These are phyloP conservation scores for Acleris emargana DNA, from an alignment of 2,888 invertebrate species.

Conservation along the genomic window DNA sequence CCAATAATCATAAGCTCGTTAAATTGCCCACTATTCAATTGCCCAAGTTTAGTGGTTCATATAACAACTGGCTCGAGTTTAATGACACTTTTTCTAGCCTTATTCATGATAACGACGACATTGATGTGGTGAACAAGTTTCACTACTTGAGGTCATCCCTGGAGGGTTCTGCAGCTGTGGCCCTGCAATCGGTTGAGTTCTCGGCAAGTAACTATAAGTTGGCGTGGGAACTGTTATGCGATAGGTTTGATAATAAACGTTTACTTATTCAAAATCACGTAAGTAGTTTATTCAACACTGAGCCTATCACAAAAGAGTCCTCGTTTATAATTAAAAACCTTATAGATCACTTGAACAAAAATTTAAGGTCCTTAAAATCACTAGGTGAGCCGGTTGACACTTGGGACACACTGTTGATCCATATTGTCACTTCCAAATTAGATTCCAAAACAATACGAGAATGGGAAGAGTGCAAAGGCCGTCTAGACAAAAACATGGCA, in stretches of 20 bases:
- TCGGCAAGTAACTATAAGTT: not conserved
- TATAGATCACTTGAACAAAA: not conserved
- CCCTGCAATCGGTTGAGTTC: not conserved
- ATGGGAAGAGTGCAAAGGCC: constrained; percentile 5
- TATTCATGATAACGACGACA: not conserved
- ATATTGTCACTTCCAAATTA: not conserved
- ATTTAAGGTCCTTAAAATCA: not conserved
- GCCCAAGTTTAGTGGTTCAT: not conserved
- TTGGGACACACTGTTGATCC: not conserved
- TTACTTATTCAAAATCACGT: not conserved
- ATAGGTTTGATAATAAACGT: not conserved
- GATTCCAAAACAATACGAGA: not conserved
- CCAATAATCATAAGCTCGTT: not conserved
- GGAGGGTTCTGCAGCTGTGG: not conserved
- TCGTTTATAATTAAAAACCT: not conserved
- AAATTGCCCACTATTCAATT: not conserved
- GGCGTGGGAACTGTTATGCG: not conserved
- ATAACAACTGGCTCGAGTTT: not conserved
- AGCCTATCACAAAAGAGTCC: not conserved
- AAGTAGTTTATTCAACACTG: not conserved
- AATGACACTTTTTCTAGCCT: not conserved
- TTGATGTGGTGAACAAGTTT: not conserved
- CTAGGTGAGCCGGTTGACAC: not conserved
- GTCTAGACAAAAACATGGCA: not conserved
- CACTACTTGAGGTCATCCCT: not conserved